A percentile compares a stretch with the other conserved stretches of the same genome.
These are phyloP conservation scores for Otus scops DNA, from an alignment of 2,797 vertebrate genomes.

Conservation along the genomic window DNA sequence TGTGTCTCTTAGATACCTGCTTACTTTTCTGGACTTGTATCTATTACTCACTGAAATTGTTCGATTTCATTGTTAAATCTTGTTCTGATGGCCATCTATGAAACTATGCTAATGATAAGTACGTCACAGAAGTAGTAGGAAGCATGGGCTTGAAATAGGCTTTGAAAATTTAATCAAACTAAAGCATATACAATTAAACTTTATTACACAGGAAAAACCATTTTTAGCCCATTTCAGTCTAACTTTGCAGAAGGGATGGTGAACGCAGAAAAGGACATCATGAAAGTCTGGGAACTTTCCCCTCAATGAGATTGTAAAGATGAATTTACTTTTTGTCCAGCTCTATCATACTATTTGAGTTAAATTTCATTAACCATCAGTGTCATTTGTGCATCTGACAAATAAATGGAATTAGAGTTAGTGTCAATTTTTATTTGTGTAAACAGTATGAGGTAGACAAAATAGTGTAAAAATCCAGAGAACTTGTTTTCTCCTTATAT, in stretches of 20 bases:
- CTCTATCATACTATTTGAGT: background rate
- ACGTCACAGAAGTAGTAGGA: background rate
- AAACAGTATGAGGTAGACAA: background rate
- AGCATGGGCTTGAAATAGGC: background rate
- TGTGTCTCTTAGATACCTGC: background rate
- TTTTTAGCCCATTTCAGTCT: background rate
- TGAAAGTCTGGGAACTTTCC: background rate
- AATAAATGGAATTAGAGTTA: background rate
- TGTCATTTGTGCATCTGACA: background rate
- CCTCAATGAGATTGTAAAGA: background rate
- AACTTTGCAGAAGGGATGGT: background rate
- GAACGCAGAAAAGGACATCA: background rate
- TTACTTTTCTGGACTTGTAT: background rate
- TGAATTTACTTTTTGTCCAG: background rate
- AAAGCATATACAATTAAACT: background rate
- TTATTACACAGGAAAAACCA: background rate
- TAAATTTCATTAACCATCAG: background rate
- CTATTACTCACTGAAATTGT: background rate
- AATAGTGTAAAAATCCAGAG: background rate
- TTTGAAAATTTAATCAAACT: background rate
- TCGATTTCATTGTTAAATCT: background rate
- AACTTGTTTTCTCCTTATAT: background rate
- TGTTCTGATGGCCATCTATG: background rate
- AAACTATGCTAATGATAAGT: background rate
- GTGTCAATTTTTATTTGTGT: background rate